phyloP scores from a whole-genome alignment of 2,888 invertebrate species.

The Drosophila barbarae region DNA sequence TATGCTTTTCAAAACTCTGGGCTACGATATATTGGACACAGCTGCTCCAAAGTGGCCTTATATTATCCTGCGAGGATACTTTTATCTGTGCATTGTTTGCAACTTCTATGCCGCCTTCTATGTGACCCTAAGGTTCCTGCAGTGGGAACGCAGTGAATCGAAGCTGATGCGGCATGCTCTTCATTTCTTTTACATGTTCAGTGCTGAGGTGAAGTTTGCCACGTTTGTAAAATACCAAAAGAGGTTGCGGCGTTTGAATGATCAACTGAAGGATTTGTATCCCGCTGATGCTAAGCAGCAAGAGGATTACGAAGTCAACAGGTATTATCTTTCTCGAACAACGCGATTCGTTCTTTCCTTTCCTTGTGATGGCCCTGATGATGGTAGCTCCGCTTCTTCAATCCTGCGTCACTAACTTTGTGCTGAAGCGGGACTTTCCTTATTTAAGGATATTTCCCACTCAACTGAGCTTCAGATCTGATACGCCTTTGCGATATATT shows the following conservation, averaged over 20 bases:
- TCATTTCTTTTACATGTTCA: conserved; percentile 27
- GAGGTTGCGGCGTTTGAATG: conserved; percentile 20
- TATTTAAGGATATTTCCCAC: conserved; percentile 39
- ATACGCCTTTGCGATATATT: not conserved
- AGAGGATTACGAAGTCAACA: conserved; percentile 32
- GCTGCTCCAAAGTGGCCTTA: conserved; percentile 30
- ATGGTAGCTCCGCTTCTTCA: conserved; percentile 24
- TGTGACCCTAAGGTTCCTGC: conserved; percentile 26
- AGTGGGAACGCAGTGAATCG: conserved; percentile 31
- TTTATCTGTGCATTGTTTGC: not conserved
- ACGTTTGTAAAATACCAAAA: conserved; percentile 31
- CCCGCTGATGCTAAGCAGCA: conserved; percentile 9
- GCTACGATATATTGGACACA: conserved; percentile 35
- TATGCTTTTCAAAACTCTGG: conserved; percentile 40
- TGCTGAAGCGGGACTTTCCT: conserved; percentile 8
- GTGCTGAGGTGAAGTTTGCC: conserved; percentile 28
- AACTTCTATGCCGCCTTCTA: conserved; percentile 26
- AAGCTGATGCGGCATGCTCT: conserved; percentile 40
- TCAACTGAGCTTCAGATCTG: not conserved
- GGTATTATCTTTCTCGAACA: conserved; percentile 34
- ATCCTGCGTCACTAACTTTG: not conserved
- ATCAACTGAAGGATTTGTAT: conserved; percentile 30
- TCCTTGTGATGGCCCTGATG: conserved; percentile 7
- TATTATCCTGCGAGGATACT: conserved; percentile 18
- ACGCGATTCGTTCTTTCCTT: conserved; percentile 26